Evolutionary conservation across 2,888 invertebrate species (phyloP).

Genomic region (Alviniconcha strummeri): DNA sequence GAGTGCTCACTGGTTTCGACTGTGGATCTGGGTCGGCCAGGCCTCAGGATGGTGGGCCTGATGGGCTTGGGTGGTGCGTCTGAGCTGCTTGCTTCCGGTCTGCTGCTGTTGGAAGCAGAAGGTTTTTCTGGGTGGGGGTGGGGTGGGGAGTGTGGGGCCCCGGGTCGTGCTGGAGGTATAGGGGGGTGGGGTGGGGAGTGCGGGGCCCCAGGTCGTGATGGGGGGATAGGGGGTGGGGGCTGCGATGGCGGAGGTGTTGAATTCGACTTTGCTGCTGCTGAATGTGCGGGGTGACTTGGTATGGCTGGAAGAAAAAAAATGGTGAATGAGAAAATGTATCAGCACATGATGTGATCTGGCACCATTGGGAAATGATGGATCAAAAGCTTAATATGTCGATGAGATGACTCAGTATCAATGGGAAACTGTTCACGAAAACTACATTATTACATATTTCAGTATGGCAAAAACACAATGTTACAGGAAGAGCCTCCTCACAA

Average conservation of each 20-base stretch:
- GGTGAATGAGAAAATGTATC: neutral
- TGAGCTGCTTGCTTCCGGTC: neutral
- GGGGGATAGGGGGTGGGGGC: slow-evolving; percentile 19
- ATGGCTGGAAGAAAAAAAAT: slow-evolving; percentile 11
- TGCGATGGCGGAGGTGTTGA: slow-evolving; percentile 24
- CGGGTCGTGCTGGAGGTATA: slow-evolving; percentile 15
- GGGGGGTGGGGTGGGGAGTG: neutral
- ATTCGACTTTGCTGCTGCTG: slow-evolving; percentile 16
- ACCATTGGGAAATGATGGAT: too few species aligned
- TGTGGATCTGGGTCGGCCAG: slow-evolving; percentile 20
- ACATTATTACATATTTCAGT: too few species aligned
- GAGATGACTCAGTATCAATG: too few species aligned
- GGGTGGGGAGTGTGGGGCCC: neutral
- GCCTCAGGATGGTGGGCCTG: slow-evolving; percentile 32
- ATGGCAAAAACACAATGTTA: too few species aligned
- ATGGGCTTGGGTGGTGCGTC: slow-evolving; percentile 23
- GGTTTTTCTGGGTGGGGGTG: slow-evolving; percentile 4
- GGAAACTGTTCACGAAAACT: too few species aligned
- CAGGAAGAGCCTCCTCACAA: too few species aligned
- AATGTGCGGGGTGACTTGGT: slow-evolving; percentile 26
- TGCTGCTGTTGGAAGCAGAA: neutral
- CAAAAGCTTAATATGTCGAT: too few species aligned
- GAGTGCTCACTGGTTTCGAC: neutral
- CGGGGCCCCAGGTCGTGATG: slow-evolving; percentile 20
- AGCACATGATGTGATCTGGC: too few species aligned